Conservation (phyloP, 37 sponge, comb jelly and placozoan genomes). For the Chondrilla cf. caribensis region DNA sequence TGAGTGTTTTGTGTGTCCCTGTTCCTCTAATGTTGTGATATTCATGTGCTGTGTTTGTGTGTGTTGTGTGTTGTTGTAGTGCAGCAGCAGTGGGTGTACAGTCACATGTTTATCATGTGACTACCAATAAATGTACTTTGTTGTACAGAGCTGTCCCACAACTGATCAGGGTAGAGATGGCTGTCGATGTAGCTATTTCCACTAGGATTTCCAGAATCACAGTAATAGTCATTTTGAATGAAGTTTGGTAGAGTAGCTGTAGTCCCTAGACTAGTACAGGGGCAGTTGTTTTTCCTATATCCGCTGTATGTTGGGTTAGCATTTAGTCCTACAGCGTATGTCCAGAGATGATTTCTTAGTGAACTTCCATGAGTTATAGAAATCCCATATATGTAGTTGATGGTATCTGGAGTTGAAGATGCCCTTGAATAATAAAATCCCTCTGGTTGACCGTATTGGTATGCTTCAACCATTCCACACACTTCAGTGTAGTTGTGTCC, state of each 20-base stretch:
- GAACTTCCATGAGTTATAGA: background rate
- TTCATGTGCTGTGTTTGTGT: too few species aligned
- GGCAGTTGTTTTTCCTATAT: background rate
- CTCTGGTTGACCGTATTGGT: background rate
- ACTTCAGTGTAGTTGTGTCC: background rate
- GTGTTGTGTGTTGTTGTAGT: too few species aligned
- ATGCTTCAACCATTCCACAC: slow-evolving; percentile 19
- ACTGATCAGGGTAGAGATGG: slow-evolving; percentile 10
- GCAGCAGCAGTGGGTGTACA: too few species aligned
- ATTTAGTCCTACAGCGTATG: slow-evolving; percentile 17
- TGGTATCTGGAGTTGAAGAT: background rate
- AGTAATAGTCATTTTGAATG: slow-evolving; percentile 2
- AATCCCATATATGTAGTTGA: background rate
- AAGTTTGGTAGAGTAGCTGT: slow-evolving; percentile 7
- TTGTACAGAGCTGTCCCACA: slow-evolving; percentile 22
- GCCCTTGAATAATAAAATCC: background rate
- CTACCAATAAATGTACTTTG: too few species aligned
- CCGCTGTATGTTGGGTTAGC: background rate
- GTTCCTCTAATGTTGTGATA: too few species aligned
- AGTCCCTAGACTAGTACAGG: background rate
- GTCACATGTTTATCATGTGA: too few species aligned
- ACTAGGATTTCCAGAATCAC: slow-evolving; percentile 15
- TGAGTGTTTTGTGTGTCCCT: too few species aligned
- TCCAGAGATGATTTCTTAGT: background rate
- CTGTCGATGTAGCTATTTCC: background rate